Evolutionary conservation across 1,140 invertebrate species (phyloP), one percentile per base, ranked within the genome.

Genomic region (Diachasmimorpha longicaudata): DNA sequence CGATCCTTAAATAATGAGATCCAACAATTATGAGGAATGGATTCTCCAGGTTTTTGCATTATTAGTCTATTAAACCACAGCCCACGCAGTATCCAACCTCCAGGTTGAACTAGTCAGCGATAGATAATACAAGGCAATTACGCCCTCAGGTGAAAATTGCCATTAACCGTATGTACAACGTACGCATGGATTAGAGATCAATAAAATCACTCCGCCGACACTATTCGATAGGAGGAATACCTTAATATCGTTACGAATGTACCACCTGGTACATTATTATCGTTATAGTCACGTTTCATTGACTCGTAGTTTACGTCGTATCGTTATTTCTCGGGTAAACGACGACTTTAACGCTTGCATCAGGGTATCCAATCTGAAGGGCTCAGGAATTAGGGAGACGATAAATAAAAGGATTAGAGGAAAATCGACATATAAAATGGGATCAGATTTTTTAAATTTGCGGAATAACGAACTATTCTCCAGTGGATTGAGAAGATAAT

Each of bases 101-200:
- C 75, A 74, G 72, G 72, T 66, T 70, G 68, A 44, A 44, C 74
- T 67, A 71, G 67, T 55, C 72, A 75, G 68, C 52, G 72, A 75
- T 46, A 66, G 78, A 81, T 81, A 83, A 80, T 79, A 66, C 79
- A 66, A 14, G 72, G 77, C 81, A 83, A 83, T 83, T 81, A 80
- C 76, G 74, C 78, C 66, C 77, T 63, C 52, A 58, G 74, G 79
- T 78, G 72, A 76, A 80, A 25, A 63, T 63, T 66, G 42, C 80
- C 80, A 81, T 81, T 80, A 81, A 80, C 72, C 48, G 16, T 16
- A 52, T 16, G 14, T 68, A 70, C 73, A 75, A 66, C 80, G 75
- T 79, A 79, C 80, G 78, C 77, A 79, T 79, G 79, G 80, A 83
- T 80, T 77, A 77, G 67, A 70, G 63, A 79, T 82, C 78, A 63